These are phyloP conservation scores for Polypterus senegalus DNA, from an alignment of 2,113 vertebrate genomes.

Conservation along the genomic window DNA sequence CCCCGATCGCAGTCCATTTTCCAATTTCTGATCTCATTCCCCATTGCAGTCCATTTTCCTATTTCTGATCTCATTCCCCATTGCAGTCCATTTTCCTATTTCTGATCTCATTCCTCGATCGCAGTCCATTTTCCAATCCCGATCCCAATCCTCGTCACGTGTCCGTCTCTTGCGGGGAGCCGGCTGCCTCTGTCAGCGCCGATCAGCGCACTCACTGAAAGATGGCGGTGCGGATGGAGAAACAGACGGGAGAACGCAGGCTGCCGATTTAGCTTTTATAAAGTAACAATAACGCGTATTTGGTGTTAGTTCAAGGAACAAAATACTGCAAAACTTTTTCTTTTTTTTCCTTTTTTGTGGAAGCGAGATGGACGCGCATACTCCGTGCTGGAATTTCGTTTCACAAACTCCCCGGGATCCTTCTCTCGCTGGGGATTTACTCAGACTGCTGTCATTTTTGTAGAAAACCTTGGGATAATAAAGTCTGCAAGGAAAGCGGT, in stretches of 20 bases:
- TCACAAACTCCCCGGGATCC: slow-evolving; percentile 1
- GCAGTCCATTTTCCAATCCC: too few relatives aligned
- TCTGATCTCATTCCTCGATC: too few relatives aligned
- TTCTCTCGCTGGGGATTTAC: slow-evolving; percentile 16
- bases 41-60: too few relatives aligned
- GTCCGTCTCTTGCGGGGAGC: not conserved
- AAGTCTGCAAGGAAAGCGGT: slow-evolving; percentile 9
- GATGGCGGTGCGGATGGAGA: slow-evolving; percentile 69
- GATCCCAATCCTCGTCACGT: too few relatives aligned
- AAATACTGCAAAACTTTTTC: too few relatives aligned
- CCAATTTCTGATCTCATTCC: too few relatives aligned
- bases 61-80: too few relatives aligned
- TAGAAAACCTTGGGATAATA: slow-evolving; percentile 6
- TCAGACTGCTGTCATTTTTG: slow-evolving; percentile 16
- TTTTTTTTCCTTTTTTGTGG: too few relatives aligned
- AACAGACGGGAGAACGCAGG: slow-evolving; percentile 30
- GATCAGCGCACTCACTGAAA: slow-evolving; percentile 46
- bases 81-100: too few relatives aligned
- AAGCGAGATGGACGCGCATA: too few relatives aligned
- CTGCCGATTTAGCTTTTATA: slow-evolving; percentile 21
- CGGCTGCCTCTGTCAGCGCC: slow-evolving; percentile 17
- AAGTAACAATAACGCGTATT: slow-evolving; percentile 14
- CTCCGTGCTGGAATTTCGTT: not conserved
- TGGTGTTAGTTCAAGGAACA: too few relatives aligned
- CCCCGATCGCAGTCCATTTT: too few relatives aligned